Percentiles rank a stretch among this genome's conserved stretches.
Evolutionary conservation across 2,888 invertebrate species (phyloP).

Genomic region (Plusia festucae): DNA sequence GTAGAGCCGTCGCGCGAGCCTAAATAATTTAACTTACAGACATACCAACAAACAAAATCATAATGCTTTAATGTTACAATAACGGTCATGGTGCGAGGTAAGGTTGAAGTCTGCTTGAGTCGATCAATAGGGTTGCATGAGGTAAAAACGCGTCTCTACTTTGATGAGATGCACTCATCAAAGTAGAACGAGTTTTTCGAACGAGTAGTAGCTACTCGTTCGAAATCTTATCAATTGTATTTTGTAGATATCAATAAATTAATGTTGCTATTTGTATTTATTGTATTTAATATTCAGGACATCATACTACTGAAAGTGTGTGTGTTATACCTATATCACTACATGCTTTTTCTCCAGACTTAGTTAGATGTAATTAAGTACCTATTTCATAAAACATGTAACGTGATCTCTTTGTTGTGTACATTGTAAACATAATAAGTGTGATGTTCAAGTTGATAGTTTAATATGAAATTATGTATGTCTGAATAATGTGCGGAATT

Average conservation of each 20-base stretch:
- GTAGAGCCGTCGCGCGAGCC: no score
- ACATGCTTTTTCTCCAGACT: background rate
- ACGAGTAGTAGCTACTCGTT: background rate
- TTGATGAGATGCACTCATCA: no score
- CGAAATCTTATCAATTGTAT: constrained; percentile 1
- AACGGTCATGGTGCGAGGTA: background rate
- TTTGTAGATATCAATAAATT: background rate
- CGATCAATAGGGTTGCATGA: background rate
- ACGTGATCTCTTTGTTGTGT: constrained; percentile 24
- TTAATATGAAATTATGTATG: background rate
- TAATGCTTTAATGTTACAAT: background rate
- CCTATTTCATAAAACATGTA: constrained; percentile 15
- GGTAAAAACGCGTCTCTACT: background rate
- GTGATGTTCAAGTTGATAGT: constrained; percentile 25
- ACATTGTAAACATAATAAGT: constrained; percentile 34
- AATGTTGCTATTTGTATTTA: background rate
- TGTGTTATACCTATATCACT: background rate
- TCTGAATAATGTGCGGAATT: constrained; percentile 2
- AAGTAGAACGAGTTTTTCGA: no score
- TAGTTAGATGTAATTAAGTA: background rate
- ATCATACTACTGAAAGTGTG: no score
- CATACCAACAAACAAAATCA: background rate
- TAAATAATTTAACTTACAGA: background rate
- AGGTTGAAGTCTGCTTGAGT: background rate
- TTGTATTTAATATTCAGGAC: background rate